Percentiles rank a stretch among this genome's conserved stretches.
These are phyloP conservation scores for Drosophila affinis DNA, from an alignment of 2,888 invertebrate species.

Conservation along the genomic window DNA sequence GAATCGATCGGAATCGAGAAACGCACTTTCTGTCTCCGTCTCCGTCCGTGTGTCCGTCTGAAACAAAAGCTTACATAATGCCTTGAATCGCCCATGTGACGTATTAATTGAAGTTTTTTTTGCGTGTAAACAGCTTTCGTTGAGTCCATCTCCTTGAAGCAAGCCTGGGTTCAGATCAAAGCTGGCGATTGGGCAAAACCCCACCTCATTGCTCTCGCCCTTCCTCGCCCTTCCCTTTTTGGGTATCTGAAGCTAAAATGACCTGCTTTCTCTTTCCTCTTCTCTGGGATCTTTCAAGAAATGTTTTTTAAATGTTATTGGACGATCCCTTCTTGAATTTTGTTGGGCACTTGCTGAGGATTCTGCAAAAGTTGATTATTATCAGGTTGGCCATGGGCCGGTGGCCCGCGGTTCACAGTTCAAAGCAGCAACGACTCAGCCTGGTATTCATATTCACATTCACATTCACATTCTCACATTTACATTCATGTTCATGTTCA, in stretches of 20 bases:
- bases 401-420: slow-evolving; percentile 40
- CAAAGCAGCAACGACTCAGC: slow-evolving; percentile 20
- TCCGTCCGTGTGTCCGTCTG: not conserved
- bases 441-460: not conserved
- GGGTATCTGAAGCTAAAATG: slow-evolving; percentile 64
- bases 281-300: slow-evolving; percentile 30
- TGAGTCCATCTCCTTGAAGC: slow-evolving; percentile 15
- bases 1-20: slow-evolving; percentile 34
- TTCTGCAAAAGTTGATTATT: slow-evolving; percentile 46
- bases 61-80: slow-evolving; percentile 49
- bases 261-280: slow-evolving; percentile 74
- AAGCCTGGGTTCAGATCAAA: slow-evolving; percentile 28
- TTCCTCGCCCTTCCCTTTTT: slow-evolving; percentile 57
- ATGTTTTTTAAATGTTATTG: slow-evolving; percentile 9
- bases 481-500: slow-evolving; percentile 4
- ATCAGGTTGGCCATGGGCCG: slow-evolving; percentile 15
- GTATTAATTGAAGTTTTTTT: slow-evolving; percentile 69
- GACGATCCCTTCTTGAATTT: slow-evolving; percentile 8
- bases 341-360: slow-evolving; percentile 24
- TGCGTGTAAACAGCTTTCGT: slow-evolving; percentile 7
- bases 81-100: slow-evolving; percentile 54
- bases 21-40: slow-evolving; percentile 31
- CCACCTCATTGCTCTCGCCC: slow-evolving; percentile 25
- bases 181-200: slow-evolving; percentile 29
- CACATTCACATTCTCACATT: slow-evolving; percentile 2